Base-by-base conservation (phyloP, 23 tunicate genomes). In the Botrylloides violaceus region DNA sequence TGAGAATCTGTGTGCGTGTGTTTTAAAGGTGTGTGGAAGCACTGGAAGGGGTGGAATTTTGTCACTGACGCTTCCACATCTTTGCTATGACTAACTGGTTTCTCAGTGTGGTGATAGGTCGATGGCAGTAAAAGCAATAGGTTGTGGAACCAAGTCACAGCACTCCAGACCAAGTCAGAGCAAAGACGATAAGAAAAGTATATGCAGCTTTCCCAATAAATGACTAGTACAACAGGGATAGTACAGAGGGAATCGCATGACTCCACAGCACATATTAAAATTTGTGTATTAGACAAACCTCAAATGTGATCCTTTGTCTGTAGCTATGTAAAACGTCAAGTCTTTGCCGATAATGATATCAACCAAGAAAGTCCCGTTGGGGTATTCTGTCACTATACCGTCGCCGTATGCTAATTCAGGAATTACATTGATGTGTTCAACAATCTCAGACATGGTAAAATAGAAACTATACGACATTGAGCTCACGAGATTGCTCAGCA, bases 401-500 rank as follows among this genome's bases (percentile, higher is more conserved):
- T 68, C 74, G 15, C 20, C 28, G 15, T 31, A 12, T 5, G 26
- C 58, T 23, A 43, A 5, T 43, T 35, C 21, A 24, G 37, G 49
- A 37, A 27, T 26, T 5, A 22, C 74, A 6, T 1, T 31, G 9
- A 68, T 37, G n/a, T 37, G 20, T 28, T 74, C 77, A 27, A 87
- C 59, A 4, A 24, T 26, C 60, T 87, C 95, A 39, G 84, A 29
- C 61, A 87, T 19, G 12, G 29, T 25, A 58, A 87, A 87, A 2
- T 34, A 2, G 56, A 24, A 87, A 5, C 20, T 1, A 5, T 81
- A 53, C 18, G 36, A 26, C 3, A 28, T n/a, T 12, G 60, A 27
- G 70, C 95, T 87, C 1, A 87, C 95, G 0, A 66, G 64, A 76
- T 87, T 87, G n/a, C 59, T 39, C 4, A 87, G 70, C 28, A 56